phyloP scores from a whole-genome alignment of 1,140 invertebrate species.

The Thaumetopoea pityocampa region DNA sequence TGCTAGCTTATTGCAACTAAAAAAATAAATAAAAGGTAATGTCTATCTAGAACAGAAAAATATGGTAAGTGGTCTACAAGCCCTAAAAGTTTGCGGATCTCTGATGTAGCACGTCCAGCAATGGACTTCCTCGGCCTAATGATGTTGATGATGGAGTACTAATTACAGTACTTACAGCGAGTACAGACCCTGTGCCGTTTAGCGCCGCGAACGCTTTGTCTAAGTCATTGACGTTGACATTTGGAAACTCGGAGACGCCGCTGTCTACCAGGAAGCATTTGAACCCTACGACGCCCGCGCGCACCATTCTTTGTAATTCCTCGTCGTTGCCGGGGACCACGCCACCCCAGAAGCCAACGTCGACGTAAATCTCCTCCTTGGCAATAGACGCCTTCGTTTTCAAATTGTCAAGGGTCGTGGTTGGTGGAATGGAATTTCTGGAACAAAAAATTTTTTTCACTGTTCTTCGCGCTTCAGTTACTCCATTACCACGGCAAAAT shows the following conservation, averaged over 20 bases:
- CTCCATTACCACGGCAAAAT: no score
- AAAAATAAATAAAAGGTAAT: no score
- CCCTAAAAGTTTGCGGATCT: no score
- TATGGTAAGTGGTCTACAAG: no score
- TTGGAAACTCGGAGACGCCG: slow-evolving; percentile 79
- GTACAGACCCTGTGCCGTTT: slow-evolving; percentile 73
- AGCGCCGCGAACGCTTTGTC: slow-evolving; percentile 73
- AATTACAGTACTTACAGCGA: slow-evolving; percentile 75
- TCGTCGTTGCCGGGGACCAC: slow-evolving; percentile 80
- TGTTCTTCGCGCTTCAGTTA: no score
- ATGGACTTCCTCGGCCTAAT: neutral
- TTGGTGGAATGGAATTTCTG: slow-evolving; percentile 84
- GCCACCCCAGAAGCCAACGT: slow-evolving; percentile 87
- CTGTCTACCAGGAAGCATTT: slow-evolving; percentile 83
- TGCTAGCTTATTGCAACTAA: no score
- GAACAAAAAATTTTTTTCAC: no score
- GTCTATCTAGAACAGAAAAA: no score
- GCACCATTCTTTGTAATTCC: slow-evolving; percentile 77
- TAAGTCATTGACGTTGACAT: slow-evolving; percentile 76
- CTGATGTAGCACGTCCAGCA: neutral
- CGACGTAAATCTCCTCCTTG: slow-evolving; percentile 78
- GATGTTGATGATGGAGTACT: neutral
- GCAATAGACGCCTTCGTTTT: slow-evolving; percentile 78
- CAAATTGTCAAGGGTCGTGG: slow-evolving; percentile 79
- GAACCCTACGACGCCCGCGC: slow-evolving; percentile 82